Conservation (phyloP, 2,888 invertebrate genomes). For the Selenia dentaria region DNA sequence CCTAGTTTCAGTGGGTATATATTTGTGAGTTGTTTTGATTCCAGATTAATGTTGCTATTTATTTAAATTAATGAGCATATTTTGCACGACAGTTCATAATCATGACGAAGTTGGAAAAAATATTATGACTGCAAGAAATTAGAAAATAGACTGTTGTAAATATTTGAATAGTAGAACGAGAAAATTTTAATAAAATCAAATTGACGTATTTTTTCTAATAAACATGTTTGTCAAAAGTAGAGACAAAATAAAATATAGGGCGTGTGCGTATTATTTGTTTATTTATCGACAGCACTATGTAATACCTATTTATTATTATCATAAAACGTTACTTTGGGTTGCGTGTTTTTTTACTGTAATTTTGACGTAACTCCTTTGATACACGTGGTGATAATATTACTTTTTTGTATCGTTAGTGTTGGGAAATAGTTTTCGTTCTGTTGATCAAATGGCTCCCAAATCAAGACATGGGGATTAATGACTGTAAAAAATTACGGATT, state of each 20-base stretch:
- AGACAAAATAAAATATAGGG: slow-evolving; percentile 38
- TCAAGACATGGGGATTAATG: no score
- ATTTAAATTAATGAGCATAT: no score
- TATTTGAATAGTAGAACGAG: slow-evolving; percentile 48
- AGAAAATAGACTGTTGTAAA: slow-evolving; percentile 61
- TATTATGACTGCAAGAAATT: slow-evolving; percentile 41
- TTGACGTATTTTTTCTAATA: slow-evolving; percentile 64
- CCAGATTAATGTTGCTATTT: no score
- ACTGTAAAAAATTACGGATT: no score
- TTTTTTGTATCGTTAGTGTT: no score
- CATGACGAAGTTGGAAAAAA: slow-evolving; percentile 34
- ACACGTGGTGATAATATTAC: slow-evolving; percentile 7
- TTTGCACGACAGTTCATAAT: slow-evolving; percentile 25
- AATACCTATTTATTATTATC: slow-evolving; percentile 22
- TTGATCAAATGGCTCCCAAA: no score
- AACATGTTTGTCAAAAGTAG: slow-evolving; percentile 36
- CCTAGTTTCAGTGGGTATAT: no score
- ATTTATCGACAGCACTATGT: slow-evolving; percentile 43
- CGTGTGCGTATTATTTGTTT: slow-evolving; percentile 50
- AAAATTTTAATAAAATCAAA: slow-evolving; percentile 42
- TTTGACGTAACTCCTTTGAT: background rate
- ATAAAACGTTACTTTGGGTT: slow-evolving; percentile 4
- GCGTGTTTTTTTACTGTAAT: slow-evolving; percentile 6
- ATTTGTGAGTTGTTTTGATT: no score
- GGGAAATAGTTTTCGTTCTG: no score